phyloP scores from a whole-genome alignment of 2,888 invertebrate genomes.

The Gari tellinella region DNA sequence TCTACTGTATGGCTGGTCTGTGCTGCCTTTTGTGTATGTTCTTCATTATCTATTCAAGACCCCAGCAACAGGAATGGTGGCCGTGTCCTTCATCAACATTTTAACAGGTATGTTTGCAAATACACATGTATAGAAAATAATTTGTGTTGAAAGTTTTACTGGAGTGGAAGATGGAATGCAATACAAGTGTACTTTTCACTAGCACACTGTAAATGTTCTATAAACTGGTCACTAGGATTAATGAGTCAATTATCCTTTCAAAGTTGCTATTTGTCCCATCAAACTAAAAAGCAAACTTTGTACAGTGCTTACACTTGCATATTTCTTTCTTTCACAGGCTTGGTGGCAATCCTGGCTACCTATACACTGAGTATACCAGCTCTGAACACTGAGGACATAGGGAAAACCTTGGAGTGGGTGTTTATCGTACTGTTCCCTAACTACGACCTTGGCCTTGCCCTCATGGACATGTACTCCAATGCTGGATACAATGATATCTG shows the following conservation, averaged over 20 bases:
- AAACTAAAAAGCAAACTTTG: no score
- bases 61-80: conserved; percentile 87
- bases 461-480: conserved; percentile 85
- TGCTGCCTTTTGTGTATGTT: conserved; percentile 90
- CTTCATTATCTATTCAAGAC: conserved; percentile 89
- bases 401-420: conserved; percentile 87
- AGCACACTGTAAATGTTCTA: no score
- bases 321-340: no score
- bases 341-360: conserved; percentile 89
- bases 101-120: conserved; percentile 88
- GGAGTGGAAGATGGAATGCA: no score
- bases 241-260: no score
- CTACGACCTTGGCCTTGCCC: conserved; percentile 86
- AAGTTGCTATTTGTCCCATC: no score
- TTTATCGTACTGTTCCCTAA: conserved; percentile 89
- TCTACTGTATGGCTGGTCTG: conserved; percentile 89
- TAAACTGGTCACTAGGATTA: no score
- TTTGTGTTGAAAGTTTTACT: no score
- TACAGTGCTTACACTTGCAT: no score
- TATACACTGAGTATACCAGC: conserved; percentile 88
- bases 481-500: conserved; percentile 63
- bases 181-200: no score
- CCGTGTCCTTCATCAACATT: conserved; percentile 89
- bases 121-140: no score
- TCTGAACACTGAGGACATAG: conserved; percentile 87